phyloP scores from a whole-genome alignment of 2,888 invertebrate species.

The Tillus elongatus region DNA sequence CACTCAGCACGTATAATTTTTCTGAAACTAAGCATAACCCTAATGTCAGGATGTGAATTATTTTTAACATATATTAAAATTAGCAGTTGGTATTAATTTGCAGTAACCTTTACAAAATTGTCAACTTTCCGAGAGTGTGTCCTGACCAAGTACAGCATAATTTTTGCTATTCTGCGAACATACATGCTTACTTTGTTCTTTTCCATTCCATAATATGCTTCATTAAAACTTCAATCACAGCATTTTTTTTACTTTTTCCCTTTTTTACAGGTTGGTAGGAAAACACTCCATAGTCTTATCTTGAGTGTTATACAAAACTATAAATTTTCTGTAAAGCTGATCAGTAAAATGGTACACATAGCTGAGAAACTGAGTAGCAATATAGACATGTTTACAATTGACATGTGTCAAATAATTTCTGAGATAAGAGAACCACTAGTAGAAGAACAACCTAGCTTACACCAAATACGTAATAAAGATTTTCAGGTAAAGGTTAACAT shows the following conservation, averaged over 20 bases:
- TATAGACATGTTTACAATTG: conserved; percentile 23
- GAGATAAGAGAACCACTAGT: conserved; percentile 27
- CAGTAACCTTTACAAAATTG: too few relatives aligned
- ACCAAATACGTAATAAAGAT: conserved; percentile 17
- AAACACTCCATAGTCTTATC: conserved; percentile 20
- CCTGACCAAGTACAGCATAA: too few relatives aligned
- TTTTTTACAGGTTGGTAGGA: conserved; percentile 24
- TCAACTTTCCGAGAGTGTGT: too few relatives aligned
- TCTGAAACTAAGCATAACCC: too few relatives aligned
- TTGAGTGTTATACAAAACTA: conserved; percentile 19
- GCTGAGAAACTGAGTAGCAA: conserved; percentile 20
- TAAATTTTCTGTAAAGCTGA: conserved; percentile 21
- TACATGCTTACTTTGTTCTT: too few relatives aligned
- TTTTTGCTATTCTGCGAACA: too few relatives aligned
- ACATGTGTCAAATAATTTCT: conserved; percentile 27
- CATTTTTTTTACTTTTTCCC: neutral
- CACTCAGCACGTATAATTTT: too few relatives aligned
- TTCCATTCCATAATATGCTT: too few relatives aligned
- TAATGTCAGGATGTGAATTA: too few relatives aligned
- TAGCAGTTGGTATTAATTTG: too few relatives aligned
- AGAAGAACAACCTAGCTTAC: conserved; percentile 16
- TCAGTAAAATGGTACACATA: conserved; percentile 23
- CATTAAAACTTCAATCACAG: too few relatives aligned
- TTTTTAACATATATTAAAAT: too few relatives aligned
- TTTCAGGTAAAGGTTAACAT: conserved; percentile 25